phyloP scores from a whole-genome alignment of 1,140 invertebrate species.

The Teleogryllus occipitalis region DNA sequence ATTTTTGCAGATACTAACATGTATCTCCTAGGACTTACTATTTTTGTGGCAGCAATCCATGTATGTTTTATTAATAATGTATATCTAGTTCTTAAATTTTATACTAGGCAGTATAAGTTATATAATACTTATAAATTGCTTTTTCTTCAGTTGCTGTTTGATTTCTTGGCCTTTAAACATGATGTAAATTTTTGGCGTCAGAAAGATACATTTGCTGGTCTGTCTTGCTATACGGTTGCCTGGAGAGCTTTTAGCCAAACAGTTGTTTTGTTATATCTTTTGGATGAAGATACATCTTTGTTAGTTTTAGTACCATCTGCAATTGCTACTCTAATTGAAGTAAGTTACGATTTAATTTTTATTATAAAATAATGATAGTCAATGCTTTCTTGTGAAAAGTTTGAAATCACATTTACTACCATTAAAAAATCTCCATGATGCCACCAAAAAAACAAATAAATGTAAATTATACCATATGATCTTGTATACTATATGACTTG shows the following conservation, averaged over 20 bases:
- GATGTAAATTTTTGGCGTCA: constrained; percentile 91
- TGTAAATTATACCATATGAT: no score
- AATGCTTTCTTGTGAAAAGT: no score
- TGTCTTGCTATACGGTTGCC: constrained; percentile 79
- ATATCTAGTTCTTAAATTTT: background rate
- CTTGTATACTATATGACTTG: no score
- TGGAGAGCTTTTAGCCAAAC: constrained; percentile 91
- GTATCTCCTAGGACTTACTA: constrained; percentile 84
- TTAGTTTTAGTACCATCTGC: constrained; percentile 81
- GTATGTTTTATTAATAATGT: constrained; percentile 49
- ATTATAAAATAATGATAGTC: no score
- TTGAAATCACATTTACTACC: no score
- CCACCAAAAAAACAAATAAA: no score
- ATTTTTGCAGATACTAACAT: constrained; percentile 95
- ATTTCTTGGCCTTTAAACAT: constrained; percentile 96
- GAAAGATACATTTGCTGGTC: constrained; percentile 73
- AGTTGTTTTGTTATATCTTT: constrained; percentile 87
- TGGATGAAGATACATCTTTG: constrained; percentile 88
- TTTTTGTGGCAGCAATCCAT: constrained; percentile 86
- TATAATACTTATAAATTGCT: background rate
- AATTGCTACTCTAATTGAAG: constrained; percentile 80
- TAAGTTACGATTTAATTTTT: constrained; percentile 32
- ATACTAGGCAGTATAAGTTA: background rate
- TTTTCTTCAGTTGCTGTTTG: constrained; percentile 72
- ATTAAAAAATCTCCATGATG: no score